Evolutionary conservation across 2,113 vertebrate species (phyloP).

Genomic region (Ondatra zibethicus): DNA sequence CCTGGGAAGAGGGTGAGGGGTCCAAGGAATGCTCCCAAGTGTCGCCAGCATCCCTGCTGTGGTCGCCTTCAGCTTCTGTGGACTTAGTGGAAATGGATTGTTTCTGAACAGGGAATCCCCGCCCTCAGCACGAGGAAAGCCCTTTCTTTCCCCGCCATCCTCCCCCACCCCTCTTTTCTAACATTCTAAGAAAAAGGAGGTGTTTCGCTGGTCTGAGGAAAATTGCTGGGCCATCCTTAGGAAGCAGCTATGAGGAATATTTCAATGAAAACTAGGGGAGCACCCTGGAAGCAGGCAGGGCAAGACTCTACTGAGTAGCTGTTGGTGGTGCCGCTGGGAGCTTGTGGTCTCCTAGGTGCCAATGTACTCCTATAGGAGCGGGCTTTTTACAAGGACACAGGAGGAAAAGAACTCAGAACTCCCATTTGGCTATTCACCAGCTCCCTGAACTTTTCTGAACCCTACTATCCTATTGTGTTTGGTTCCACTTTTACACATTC

Average conservation of each 20-base stretch:
- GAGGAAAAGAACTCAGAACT: background rate
- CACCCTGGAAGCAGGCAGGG: rapidly evolving
- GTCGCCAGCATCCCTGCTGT: rapidly evolving
- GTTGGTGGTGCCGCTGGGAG: background rate
- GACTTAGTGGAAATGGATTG: background rate
- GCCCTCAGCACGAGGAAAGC: background rate
- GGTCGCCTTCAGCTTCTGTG: background rate
- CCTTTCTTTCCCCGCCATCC: background rate
- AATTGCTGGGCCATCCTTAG: background rate
- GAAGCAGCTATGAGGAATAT: background rate
- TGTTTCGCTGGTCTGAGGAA: constrained; percentile 39
- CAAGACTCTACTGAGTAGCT: too few species aligned
- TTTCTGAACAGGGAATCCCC: constrained; percentile 69
- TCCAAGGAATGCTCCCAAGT: rapidly evolving
- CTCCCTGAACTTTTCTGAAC: background rate
- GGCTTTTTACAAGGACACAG: background rate
- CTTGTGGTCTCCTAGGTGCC: background rate
- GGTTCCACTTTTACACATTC: rapidly evolving
- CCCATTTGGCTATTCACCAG: background rate
- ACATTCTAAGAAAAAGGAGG: background rate
- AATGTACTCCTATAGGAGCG: rapidly evolving
- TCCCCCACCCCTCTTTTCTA: background rate
- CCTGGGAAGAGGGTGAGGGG: rapidly evolving
- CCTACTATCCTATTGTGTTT: too few species aligned
- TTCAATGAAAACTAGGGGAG: background rate